These are phyloP conservation scores for Boloria euphrosyne DNA, from an alignment of 2,888 invertebrate genomes.

Conservation along the genomic window DNA sequence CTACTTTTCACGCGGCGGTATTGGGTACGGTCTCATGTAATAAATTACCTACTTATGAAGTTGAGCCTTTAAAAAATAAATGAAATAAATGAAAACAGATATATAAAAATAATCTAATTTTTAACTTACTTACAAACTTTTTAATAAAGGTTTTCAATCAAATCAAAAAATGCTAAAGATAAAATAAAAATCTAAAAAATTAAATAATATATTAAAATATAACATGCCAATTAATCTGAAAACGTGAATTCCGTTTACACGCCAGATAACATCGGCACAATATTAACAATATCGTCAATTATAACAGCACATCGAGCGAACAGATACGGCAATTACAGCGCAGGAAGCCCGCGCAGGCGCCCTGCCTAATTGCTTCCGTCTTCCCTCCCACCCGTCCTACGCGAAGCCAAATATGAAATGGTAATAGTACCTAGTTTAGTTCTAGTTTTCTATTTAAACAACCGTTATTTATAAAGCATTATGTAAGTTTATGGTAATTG, in stretches of 20 bases:
- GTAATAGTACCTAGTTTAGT: constrained; percentile 10
- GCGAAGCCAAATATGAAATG: constrained; percentile 20
- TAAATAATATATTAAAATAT: too few species aligned
- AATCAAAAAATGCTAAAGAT: too few species aligned
- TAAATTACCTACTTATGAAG: too few species aligned
- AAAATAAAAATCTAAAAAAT: too few species aligned
- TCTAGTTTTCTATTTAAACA: constrained; percentile 1
- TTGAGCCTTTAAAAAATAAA: too few species aligned
- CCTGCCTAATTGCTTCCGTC: constrained; percentile 73
- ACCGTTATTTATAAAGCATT: not conserved
- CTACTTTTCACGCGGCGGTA: too few species aligned
- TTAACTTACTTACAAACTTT: too few species aligned
- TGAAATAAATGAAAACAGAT: too few species aligned
- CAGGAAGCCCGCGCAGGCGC: constrained; percentile 77
- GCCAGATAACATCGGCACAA: constrained; percentile 27
- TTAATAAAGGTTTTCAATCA: too few species aligned
- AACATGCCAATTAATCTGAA: constrained; percentile 3
- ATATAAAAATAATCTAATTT: too few species aligned
- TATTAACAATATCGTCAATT: constrained; percentile 64
- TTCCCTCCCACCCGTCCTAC: constrained; percentile 29
- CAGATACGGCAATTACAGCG: constrained; percentile 75
- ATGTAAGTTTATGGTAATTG: too few species aligned
- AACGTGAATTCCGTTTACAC: constrained; percentile 16
- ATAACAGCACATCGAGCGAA: constrained; percentile 68
- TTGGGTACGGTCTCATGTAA: too few species aligned